Evolutionary conservation across 1,140 invertebrate species (phyloP).

Genomic region (Sarcophaga bullata): DNA sequence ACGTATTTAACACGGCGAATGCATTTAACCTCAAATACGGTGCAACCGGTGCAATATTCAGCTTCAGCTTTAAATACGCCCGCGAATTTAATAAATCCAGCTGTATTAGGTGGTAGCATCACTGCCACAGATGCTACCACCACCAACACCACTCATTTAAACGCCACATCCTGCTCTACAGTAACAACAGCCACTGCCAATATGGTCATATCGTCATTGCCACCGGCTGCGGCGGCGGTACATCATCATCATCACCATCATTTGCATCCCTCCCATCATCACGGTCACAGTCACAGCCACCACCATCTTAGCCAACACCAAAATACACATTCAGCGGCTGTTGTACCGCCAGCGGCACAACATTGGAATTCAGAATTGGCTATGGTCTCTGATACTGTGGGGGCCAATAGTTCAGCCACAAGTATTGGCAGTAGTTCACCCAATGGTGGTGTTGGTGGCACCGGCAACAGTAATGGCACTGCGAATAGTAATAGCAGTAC

Average conservation of each 20-base stretch:
- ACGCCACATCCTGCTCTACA: background rate
- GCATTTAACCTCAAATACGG: constrained; percentile 35
- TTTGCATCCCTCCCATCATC: background rate
- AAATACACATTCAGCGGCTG: background rate
- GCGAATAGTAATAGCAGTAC: constrained; percentile 56
- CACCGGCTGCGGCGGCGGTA: background rate
- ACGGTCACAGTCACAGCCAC: background rate
- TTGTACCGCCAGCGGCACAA: background rate
- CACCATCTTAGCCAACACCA: constrained; percentile 34
- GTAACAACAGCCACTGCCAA: constrained; percentile 3
- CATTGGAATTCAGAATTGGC: constrained; percentile 13
- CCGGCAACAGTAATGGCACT: constrained; percentile 50
- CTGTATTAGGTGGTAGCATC: constrained; percentile 33
- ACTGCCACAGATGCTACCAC: constrained; percentile 32
- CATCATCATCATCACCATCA: background rate
- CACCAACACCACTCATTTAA: background rate
- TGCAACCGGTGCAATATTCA: background rate
- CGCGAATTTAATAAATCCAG: background rate
- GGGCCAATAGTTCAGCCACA: constrained; percentile 51
- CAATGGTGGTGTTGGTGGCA: constrained; percentile 54
- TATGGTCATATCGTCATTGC: constrained; percentile 26
- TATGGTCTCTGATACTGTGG: constrained; percentile 8
- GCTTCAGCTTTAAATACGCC: background rate
- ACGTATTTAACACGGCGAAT: constrained; percentile 28
- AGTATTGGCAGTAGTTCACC: constrained; percentile 59